Conservation (phyloP, 2,888 invertebrate species). For the Notocelia uddmanniana region DNA sequence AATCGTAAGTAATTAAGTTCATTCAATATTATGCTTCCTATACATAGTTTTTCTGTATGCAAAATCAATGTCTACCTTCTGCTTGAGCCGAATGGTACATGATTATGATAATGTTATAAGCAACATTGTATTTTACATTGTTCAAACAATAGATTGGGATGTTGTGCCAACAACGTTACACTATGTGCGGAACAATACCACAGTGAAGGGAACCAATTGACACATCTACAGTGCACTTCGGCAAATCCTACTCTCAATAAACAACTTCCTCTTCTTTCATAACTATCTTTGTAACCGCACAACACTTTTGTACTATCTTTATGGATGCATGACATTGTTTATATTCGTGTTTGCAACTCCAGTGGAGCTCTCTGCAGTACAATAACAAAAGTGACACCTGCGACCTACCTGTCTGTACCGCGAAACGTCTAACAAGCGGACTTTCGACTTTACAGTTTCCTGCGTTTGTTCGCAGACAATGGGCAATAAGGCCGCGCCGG, state of each 20-base stretch:
- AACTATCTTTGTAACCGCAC: constrained; percentile 63
- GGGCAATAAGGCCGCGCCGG: constrained; percentile 73
- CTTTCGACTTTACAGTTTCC: constrained; percentile 84
- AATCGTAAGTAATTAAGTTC: background rate
- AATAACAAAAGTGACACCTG: constrained; percentile 73
- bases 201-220: constrained; percentile 62
- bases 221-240: constrained; percentile 62
- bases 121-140: constrained; percentile 35
- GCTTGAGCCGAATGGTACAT: constrained; percentile 4
- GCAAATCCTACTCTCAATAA: constrained; percentile 65
- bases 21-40: background rate
- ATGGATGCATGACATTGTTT: constrained; percentile 68
- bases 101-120: constrained; percentile 5
- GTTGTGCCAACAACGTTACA: constrained; percentile 67
- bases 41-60: background rate
- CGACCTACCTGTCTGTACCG: constrained; percentile 78
- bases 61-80: background rate
- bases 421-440: constrained; percentile 77
- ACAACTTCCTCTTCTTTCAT: constrained; percentile 81
- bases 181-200: constrained; percentile 38
- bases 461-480: constrained; percentile 83
- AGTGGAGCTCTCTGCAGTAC: constrained; percentile 53
- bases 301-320: constrained; percentile 53
- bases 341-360: constrained; percentile 68
- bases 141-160: constrained; percentile 53